Evolutionary conservation across 2,113 vertebrate species (phyloP).

Genomic region (Panurus biarmicus): DNA sequence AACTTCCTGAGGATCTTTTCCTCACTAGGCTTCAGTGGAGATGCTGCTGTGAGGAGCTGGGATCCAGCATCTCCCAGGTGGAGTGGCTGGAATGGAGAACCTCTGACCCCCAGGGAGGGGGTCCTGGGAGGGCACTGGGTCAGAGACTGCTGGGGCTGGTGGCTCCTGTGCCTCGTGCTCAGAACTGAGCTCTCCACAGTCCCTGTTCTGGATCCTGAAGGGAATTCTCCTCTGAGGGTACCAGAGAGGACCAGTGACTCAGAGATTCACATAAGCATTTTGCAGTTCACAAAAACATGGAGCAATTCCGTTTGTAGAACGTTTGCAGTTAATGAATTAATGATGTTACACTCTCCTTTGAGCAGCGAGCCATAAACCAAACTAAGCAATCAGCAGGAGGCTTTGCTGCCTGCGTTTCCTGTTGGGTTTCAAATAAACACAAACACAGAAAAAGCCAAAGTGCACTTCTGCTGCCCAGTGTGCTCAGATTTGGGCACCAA

Average conservation of each 20-base stretch:
- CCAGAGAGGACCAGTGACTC: background rate
- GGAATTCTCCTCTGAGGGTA: background rate
- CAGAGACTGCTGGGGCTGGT: background rate
- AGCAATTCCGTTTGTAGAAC: background rate
- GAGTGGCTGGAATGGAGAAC: background rate
- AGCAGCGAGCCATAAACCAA: background rate
- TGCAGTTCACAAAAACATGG: background rate
- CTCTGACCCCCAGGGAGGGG: background rate
- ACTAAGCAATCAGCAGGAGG: background rate
- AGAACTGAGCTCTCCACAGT: background rate
- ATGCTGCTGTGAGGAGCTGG: background rate
- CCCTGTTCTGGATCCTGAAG: background rate
- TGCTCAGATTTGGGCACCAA: background rate
- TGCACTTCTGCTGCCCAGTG: background rate
- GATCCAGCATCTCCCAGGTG: background rate
- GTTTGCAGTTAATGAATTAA: constrained; percentile 14
- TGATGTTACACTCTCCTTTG: background rate
- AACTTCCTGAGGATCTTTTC: background rate
- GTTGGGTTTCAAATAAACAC: background rate
- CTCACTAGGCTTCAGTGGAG: background rate
- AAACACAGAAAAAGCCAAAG: background rate
- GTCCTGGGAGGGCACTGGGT: background rate
- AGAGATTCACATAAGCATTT: background rate
- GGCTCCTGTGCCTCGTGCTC: background rate
- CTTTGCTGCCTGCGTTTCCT: background rate